These are phyloP conservation scores for Heteronetta atricapilla DNA, from an alignment of 2,113 vertebrate species.

Conservation along the genomic window DNA sequence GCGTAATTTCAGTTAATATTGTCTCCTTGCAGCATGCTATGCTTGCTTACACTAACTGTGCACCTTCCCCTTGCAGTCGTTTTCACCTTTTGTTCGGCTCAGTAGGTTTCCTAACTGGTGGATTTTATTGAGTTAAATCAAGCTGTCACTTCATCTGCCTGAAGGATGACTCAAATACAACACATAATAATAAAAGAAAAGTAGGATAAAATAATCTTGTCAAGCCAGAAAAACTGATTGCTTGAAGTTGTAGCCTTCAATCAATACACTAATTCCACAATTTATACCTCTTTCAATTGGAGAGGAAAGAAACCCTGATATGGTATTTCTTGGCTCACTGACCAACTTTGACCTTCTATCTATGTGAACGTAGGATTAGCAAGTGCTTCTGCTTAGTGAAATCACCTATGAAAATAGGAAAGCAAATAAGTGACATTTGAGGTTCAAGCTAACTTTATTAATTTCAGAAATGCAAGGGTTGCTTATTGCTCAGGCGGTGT, in stretches of 20 bases:
- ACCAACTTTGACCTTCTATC: slow-evolving; percentile 99
- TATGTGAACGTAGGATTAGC: slow-evolving; percentile 91
- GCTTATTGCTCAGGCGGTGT: slow-evolving; percentile 37
- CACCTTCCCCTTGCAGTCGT: slow-evolving; percentile 79
- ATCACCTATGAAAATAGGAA: slow-evolving; percentile 92
- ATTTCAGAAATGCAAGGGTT: slow-evolving; percentile 80
- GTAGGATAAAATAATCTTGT: slow-evolving; percentile 99
- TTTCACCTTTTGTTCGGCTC: slow-evolving; percentile 89
- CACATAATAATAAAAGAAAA: slow-evolving; percentile 99
- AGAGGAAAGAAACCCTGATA: slow-evolving; percentile 96
- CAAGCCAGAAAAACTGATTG: slow-evolving; percentile 98
- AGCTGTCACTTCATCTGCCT: slow-evolving; percentile 98
- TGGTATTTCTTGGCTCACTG: slow-evolving; percentile 99
- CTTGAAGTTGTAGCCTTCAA: slow-evolving; percentile 92
- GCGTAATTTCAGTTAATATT: slow-evolving; percentile 86
- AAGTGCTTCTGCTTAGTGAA: slow-evolving; percentile 89
- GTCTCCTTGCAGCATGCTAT: slow-evolving; percentile 79
- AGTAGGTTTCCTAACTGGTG: slow-evolving; percentile 94
- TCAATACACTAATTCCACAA: slow-evolving; percentile 99
- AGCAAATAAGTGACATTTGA: slow-evolving; percentile 86
- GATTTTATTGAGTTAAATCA: slow-evolving; percentile 99
- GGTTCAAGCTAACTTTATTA: slow-evolving; percentile 87
- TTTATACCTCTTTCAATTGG: slow-evolving; percentile 95
- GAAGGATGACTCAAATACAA: slow-evolving; percentile 98
- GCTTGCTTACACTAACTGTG: slow-evolving; percentile 75